phyloP scores from a whole-genome alignment of 1,140 invertebrate species.

The Ruditapes philippinarum region DNA sequence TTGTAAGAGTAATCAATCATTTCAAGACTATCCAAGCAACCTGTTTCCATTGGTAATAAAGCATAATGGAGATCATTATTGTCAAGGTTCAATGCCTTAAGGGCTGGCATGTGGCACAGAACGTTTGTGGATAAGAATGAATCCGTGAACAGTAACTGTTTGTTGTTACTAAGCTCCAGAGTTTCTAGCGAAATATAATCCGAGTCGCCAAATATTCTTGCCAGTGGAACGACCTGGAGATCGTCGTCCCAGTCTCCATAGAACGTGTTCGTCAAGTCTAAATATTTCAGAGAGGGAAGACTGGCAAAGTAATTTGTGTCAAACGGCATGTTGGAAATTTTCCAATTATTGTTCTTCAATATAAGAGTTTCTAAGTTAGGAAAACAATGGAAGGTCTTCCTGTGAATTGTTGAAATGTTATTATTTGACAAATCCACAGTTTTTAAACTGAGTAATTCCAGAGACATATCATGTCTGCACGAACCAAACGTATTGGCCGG shows the following conservation, averaged over 20 bases:
- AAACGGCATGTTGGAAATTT: background rate
- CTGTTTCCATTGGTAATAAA: conserved; percentile 21
- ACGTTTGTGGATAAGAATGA: conserved; percentile 30
- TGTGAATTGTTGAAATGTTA: conserved; percentile 56
- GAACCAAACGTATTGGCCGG: conserved; percentile 53
- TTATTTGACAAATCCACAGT: conserved; percentile 69
- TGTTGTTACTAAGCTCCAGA: conserved; percentile 58
- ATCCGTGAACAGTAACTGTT: conserved; percentile 43
- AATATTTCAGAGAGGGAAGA: background rate
- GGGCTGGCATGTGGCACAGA: conserved; percentile 25
- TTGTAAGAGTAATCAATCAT: conserved; percentile 57
- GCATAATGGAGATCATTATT: conserved; percentile 46
- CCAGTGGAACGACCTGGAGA: conserved; percentile 33
- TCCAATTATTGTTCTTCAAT: conserved; percentile 66
- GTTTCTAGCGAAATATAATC: conserved; percentile 44
- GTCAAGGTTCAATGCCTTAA: conserved; percentile 59
- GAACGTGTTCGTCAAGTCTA: conserved; percentile 59
- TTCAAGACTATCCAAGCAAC: conserved; percentile 35
- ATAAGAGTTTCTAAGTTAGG: conserved; percentile 51
- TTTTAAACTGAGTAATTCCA: conserved; percentile 7
- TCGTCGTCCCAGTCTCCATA: conserved; percentile 39
- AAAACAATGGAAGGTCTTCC: conserved; percentile 65
- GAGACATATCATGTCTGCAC: conserved; percentile 19
- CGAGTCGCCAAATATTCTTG: conserved; percentile 44
- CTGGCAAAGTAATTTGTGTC: conserved; percentile 52